Base-by-base conservation (phyloP, 2,888 invertebrate genomes). In the Folsomia manolachei region DNA sequence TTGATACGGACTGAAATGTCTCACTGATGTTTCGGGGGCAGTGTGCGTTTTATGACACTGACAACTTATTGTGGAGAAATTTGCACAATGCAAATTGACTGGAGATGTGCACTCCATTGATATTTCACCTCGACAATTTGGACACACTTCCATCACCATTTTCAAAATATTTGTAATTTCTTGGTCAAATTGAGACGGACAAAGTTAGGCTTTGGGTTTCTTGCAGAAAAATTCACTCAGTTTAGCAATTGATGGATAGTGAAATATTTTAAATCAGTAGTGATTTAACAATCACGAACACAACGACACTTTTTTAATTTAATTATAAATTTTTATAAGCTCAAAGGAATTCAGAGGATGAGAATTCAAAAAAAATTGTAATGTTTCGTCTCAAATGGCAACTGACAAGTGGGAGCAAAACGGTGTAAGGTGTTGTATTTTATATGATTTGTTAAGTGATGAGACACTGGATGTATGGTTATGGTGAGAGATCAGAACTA, bases 81-180 rank as follows among this genome's bases (percentile, higher is more conserved):
- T 39, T 39, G 7, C 39, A 39, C 39, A 4, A 39, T 14, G 14
- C 39, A 4, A 4, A 39, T 39, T 14, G 39, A 39, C 39, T 39
- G 39, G 4, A 39, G 14, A 4, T 39, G 7, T 39, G 39, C 14
- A 39, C 4, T 39, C 39, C 39, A 39, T 39, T 39, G 4, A 4
- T 39, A 39, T 4, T 39, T 39, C 19, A 14, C 63, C 63, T n/a
- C 63, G 26, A 63, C 63, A 63, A 63, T n/a, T 63, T 19, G 63
- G 63, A 63, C 63, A 63, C 14, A 63, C 27, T 63, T 63, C 63
- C 27, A 27, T 63, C 18, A 24, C 25, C 25, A 62, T 62, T 62
- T 23, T 62, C 2, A 4, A 18, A 62, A 62, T 7, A 51, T 56
- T 56, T 56, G 56, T 14, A 56, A 14, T 14, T 51, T 51, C 18